These are phyloP conservation scores for Tonatia bakeri DNA, from an alignment of 2,113 vertebrate genomes.

Conservation along the genomic window DNA sequence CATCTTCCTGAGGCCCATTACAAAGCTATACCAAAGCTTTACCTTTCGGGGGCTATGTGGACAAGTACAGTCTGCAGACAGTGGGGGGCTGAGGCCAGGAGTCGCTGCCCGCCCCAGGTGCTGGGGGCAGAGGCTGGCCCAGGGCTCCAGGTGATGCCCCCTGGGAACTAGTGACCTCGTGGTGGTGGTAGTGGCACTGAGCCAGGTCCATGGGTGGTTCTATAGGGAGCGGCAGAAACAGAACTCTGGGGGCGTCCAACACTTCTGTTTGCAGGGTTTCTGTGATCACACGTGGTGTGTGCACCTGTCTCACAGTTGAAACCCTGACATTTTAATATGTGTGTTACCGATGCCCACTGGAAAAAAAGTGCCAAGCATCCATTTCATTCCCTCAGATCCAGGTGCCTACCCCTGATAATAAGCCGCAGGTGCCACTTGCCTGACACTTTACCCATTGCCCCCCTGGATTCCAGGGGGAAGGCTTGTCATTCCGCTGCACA, in stretches of 20 bases:
- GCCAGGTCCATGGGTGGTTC: neutral
- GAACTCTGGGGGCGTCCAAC: neutral
- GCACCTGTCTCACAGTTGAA: neutral
- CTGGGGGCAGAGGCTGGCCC: conserved; percentile 62
- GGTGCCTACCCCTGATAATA: neutral
- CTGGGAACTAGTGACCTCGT: neutral
- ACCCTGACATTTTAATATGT: conserved; percentile 30
- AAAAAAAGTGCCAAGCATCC: neutral
- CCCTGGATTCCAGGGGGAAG: neutral
- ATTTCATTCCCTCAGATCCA: neutral
- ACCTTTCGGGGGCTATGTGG: conserved; percentile 83
- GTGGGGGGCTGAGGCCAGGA: conserved; percentile 56
- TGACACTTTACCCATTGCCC: neutral
- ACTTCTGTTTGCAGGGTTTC: neutral
- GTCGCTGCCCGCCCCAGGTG: neutral
- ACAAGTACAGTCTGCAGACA: conserved; percentile 91
- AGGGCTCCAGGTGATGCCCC: neutral
- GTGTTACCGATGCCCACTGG: conserved; percentile 32
- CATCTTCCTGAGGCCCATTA: neutral
- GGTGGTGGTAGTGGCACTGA: neutral
- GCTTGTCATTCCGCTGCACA: neutral
- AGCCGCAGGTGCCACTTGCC: neutral
- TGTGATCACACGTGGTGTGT: neutral
- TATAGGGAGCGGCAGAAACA: neutral
- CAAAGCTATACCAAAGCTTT: too few species aligned